A percentile compares a stretch with the other conserved stretches of the same genome.
Evolutionary conservation across 2,113 vertebrate species (phyloP).

Genomic region (Spermophilus dauricus): DNA sequence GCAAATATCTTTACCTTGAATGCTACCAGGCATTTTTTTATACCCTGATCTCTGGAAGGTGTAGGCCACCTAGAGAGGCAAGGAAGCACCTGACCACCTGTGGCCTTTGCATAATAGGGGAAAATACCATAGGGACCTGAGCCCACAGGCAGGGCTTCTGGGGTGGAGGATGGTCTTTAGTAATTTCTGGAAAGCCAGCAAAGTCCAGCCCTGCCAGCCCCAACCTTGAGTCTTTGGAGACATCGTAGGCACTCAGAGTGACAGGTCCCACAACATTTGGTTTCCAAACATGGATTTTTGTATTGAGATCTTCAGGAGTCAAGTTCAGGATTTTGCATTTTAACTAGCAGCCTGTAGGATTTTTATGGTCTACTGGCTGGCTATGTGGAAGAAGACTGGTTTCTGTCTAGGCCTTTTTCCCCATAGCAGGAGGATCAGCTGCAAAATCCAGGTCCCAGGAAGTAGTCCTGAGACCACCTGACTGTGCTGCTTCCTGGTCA

Average conservation of each 20-base stretch:
- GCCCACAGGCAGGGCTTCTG: background rate
- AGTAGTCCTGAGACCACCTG: background rate
- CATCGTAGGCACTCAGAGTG: background rate
- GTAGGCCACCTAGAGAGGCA: too few species aligned
- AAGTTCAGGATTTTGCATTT: background rate
- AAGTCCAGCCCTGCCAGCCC: background rate
- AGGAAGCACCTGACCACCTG: background rate
- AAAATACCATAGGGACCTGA: background rate
- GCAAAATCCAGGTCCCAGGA: background rate
- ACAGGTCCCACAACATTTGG: background rate
- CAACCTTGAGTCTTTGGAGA: background rate
- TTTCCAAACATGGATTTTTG: background rate
- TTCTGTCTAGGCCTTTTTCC: background rate
- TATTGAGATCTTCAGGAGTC: background rate
- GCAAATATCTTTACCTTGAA: conserved; percentile 8
- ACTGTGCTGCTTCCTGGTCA: background rate
- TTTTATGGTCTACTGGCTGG: too few species aligned
- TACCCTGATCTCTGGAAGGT: background rate
- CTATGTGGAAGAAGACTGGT: background rate
- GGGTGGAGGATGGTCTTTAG: background rate
- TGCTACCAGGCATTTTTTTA: background rate
- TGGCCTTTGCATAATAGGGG: background rate
- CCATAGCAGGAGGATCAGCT: background rate
- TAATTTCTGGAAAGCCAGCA: background rate
- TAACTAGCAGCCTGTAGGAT: background rate